These are phyloP conservation scores for Trichopria drosophilae DNA, from an alignment of 2,888 invertebrate species.

Conservation along the genomic window DNA sequence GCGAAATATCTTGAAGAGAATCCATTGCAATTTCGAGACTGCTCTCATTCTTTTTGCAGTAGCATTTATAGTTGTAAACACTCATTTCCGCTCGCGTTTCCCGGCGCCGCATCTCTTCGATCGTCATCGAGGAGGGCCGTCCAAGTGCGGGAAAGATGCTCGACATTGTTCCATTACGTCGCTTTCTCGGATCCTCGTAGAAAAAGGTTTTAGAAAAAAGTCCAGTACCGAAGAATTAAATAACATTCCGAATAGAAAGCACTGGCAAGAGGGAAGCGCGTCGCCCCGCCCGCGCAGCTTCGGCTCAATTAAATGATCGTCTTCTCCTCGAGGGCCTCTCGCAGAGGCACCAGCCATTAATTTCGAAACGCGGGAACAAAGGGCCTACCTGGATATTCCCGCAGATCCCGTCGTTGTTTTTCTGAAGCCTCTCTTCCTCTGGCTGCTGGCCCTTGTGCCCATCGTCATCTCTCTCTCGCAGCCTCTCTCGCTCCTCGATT, in stretches of 20 bases:
- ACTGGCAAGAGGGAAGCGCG: slow-evolving; percentile 34
- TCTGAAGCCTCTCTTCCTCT: slow-evolving; percentile 13
- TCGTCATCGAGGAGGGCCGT: too few relatives aligned
- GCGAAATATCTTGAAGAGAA: too few relatives aligned
- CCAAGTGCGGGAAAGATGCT: too few relatives aligned
- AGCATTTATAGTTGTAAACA: too few relatives aligned
- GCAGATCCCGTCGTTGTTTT: slow-evolving; percentile 16
- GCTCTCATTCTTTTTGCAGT: too few relatives aligned
- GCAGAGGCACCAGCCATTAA: slow-evolving; percentile 50
- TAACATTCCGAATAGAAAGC: slow-evolving; percentile 38
- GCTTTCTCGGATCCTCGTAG: too few relatives aligned
- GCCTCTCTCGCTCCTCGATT: slow-evolving; percentile 27
- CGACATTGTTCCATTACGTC: too few relatives aligned
- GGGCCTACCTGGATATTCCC: slow-evolving; percentile 47
- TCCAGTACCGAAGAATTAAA: too few relatives aligned
- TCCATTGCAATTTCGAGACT: too few relatives aligned
- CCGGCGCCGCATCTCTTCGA: too few relatives aligned
- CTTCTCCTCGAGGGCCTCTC: slow-evolving; percentile 41
- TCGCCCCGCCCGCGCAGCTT: slow-evolving; percentile 38
- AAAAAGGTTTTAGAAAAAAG: too few relatives aligned
- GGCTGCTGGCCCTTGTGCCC: slow-evolving; percentile 14
- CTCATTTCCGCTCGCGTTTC: too few relatives aligned
- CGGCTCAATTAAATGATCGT: slow-evolving; percentile 49
- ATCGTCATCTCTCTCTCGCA: slow-evolving; percentile 27
- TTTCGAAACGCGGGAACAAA: slow-evolving; percentile 55